Conservation (phyloP, 2,797 vertebrate genomes). For the Tragelaphus oryx region DNA sequence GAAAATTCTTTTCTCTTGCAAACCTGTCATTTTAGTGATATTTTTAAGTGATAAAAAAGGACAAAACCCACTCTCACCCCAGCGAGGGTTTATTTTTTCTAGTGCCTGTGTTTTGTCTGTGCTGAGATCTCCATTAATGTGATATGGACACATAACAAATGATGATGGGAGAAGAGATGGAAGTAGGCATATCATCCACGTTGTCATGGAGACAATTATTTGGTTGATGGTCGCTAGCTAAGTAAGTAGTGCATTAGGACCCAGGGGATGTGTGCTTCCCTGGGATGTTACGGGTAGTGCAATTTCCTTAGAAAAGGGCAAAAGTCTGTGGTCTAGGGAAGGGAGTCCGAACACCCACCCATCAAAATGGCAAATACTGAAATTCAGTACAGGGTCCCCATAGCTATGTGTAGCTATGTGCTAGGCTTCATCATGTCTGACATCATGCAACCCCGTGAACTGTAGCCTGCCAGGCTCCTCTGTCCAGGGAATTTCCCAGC, state of each 20-base stretch:
- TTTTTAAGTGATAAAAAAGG: neutral
- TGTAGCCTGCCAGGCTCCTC: neutral
- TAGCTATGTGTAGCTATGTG: neutral
- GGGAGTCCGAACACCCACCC: neutral
- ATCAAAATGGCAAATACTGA: neutral
- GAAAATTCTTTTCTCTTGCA: neutral
- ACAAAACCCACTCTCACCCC: neutral
- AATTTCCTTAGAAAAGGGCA: neutral
- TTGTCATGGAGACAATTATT: constrained; percentile 55
- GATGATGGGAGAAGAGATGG: neutral
- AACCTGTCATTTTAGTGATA: neutral
- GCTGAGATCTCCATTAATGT: neutral
- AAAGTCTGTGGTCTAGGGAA: neutral
- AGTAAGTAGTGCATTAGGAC: constrained; percentile 1
- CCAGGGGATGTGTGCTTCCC: neutral
- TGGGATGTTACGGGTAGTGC: neutral
- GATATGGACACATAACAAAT: neutral
- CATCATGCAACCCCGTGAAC: neutral
- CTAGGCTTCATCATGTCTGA: neutral
- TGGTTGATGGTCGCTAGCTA: constrained; percentile 3
- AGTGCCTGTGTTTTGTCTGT: constrained; percentile 18
- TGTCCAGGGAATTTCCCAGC: neutral
- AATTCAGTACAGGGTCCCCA: neutral
- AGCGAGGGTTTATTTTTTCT: neutral
- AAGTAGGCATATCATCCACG: neutral